Conservation (phyloP, 1,140 invertebrate species). For the Maconellicoccus hirsutus region DNA sequence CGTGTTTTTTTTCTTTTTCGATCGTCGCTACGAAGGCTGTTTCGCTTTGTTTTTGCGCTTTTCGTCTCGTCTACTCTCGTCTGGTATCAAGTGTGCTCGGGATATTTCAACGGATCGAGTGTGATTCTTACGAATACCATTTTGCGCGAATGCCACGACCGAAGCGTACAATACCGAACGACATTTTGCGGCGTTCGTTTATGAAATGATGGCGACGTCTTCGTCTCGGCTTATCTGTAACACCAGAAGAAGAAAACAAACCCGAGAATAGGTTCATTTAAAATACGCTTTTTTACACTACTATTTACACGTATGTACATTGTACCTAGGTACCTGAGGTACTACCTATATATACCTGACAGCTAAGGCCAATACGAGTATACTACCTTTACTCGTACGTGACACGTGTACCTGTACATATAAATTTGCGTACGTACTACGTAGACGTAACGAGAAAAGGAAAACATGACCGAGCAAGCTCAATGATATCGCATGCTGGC, state of each 20-base stretch:
- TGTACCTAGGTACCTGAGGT: background rate
- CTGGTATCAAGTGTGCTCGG: background rate
- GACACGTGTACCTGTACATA: no score
- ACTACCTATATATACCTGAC: background rate
- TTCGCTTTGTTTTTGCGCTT: background rate
- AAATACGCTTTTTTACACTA: background rate
- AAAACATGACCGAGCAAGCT: no score
- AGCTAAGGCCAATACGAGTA: background rate
- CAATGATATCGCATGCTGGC: no score
- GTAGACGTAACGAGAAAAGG: no score
- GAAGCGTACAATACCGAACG: background rate
- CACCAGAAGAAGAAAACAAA: background rate
- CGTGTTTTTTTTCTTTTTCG: no score
- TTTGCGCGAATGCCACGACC: background rate
- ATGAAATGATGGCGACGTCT: background rate
- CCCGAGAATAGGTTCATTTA: slow-evolving; percentile 21
- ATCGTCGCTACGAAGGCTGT: no score
- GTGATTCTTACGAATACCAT: slow-evolving; percentile 1
- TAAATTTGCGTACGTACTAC: no score
- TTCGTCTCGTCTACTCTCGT: background rate
- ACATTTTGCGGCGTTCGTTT: background rate
- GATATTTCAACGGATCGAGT: background rate
- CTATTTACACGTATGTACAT: slow-evolving; percentile 10
- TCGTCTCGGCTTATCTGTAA: slow-evolving; percentile 1
- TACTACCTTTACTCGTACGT: no score